These are phyloP conservation scores for Drosophila varians DNA, from an alignment of 1,140 invertebrate genomes.

Conservation along the genomic window DNA sequence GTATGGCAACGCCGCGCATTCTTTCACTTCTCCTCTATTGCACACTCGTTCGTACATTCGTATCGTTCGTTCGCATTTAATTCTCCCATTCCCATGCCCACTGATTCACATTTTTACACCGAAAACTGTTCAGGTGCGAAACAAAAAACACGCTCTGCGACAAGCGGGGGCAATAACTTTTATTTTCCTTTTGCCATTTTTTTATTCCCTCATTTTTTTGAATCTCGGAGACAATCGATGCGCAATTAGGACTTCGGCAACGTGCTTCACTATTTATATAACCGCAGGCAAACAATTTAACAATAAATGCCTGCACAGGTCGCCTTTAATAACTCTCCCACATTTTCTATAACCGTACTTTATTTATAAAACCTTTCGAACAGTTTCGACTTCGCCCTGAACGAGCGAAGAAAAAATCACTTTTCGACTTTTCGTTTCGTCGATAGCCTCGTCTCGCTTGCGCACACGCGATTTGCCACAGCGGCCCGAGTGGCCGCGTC, in stretches of 20 bases:
- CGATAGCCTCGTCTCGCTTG: conserved; percentile 43
- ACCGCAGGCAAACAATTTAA: conserved; percentile 41
- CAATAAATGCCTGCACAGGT: conserved; percentile 26
- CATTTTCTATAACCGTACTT: conserved; percentile 49
- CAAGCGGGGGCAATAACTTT: conserved; percentile 16
- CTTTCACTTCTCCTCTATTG: conserved; percentile 70
- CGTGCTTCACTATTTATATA: conserved; percentile 74
- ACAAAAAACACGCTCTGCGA: conserved; percentile 16
- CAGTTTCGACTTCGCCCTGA: conserved; percentile 81
- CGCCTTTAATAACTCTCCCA: conserved; percentile 25
- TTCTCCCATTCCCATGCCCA: conserved; percentile 58
- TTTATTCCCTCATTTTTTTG: conserved; percentile 12
- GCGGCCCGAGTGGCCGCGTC: conserved; percentile 14
- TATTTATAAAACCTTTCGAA: conserved; percentile 75
- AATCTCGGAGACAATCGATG: conserved; percentile 55
- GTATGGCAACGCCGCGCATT: conserved; percentile 71
- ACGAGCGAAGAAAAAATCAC: conserved; percentile 75
- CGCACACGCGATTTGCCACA: conserved; percentile 22
- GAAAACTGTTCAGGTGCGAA: conserved; percentile 39
- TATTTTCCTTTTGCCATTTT: conserved; percentile 19
- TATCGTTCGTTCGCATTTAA: conserved; percentile 59
- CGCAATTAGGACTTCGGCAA: conserved; percentile 66
- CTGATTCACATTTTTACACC: conserved; percentile 65
- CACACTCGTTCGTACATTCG: conserved; percentile 70
- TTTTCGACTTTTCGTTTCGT: conserved; percentile 66